Evolutionary conservation across 2,113 vertebrate species (phyloP), one percentile per base, ranked within the genome.

Genomic region (Silurus glanis): DNA sequence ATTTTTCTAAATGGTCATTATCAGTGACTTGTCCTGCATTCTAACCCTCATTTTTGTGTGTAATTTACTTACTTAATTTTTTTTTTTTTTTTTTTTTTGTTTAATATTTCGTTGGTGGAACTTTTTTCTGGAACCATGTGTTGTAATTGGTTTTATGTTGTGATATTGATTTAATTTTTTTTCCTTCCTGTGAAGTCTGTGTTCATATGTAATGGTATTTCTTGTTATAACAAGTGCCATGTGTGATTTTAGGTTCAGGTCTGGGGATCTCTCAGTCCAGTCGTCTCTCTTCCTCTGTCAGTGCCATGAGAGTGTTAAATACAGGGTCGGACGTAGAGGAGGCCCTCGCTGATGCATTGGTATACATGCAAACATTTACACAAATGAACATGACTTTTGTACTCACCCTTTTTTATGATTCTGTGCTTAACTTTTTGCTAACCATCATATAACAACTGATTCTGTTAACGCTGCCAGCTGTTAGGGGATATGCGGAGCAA

Each of bases 401-500:
- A 21, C 49, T 74, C 8, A 74, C 5, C 10, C 21, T 1, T 81
- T 62, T 83, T 49, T 62, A 37, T 83, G 51, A 64, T 53, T 80
- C 55, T 84, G 87, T 72, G 49, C 82, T 71, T 88, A 87, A 83
- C 88, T 87, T 61, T 80, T 88, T 45, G 85, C 84, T 81, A 91
- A 89, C 88, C 81, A 91, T 92, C 93, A 93, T 94, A 90, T 90
- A 84, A 75, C 89, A 86, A 66, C 64, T 90, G 91, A 89, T 93
- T 93, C 93, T 93, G 47, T 96, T 94, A 96, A 96, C 93, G 98
- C 97, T 96, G 93, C 97, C 98, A 99, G 97, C 97, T 99, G 94
- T 97, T 99, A 96, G 97, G 98, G 97, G 98, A 99, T 96, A 97
- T 97, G 92, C 96, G 97, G 93, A 97, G 96, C 91, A 99, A 99